These are phyloP conservation scores for Trachelus troglodyta DNA, from an alignment of 2,888 invertebrate species.

Conservation along the genomic window DNA sequence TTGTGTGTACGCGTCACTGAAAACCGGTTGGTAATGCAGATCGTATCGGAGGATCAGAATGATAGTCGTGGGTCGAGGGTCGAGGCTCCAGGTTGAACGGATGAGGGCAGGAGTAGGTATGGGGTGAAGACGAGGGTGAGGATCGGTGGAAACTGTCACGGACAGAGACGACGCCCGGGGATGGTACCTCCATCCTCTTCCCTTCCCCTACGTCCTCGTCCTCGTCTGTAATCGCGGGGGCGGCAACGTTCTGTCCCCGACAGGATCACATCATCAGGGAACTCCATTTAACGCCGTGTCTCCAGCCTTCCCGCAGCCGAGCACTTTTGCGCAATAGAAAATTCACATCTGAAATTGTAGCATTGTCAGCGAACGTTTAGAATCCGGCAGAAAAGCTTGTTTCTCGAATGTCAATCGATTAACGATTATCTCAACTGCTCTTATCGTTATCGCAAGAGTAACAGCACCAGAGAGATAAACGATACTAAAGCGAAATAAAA, in stretches of 20 bases:
- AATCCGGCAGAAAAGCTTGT: not conserved
- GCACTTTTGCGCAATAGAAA: conserved; percentile 52
- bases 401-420: not conserved
- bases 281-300: conserved; percentile 34
- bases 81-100: not conserved
- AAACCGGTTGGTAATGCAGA: not conserved
- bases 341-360: conserved; percentile 54
- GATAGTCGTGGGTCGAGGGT: not conserved
- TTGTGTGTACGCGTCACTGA: not conserved
- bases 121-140: conserved; percentile 36
- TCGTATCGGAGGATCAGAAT: not conserved
- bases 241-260: conserved; percentile 65
- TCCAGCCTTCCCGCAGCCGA: conserved; percentile 27
- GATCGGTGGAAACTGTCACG: conserved; percentile 59
- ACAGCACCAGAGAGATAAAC: not conserved
- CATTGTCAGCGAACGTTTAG: conserved; percentile 30
- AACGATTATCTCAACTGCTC: not conserved
- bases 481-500: not conserved
- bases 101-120: conserved; percentile 8
- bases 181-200: conserved; percentile 52
- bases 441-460: not conserved
- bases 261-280: conserved; percentile 64
- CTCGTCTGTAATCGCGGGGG: conserved; percentile 66
- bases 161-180: conserved; percentile 61
- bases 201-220: conserved; percentile 52